These are phyloP conservation scores for Ptychadena robeensis DNA, from an alignment of 2,797 vertebrate species.

Conservation along the genomic window DNA sequence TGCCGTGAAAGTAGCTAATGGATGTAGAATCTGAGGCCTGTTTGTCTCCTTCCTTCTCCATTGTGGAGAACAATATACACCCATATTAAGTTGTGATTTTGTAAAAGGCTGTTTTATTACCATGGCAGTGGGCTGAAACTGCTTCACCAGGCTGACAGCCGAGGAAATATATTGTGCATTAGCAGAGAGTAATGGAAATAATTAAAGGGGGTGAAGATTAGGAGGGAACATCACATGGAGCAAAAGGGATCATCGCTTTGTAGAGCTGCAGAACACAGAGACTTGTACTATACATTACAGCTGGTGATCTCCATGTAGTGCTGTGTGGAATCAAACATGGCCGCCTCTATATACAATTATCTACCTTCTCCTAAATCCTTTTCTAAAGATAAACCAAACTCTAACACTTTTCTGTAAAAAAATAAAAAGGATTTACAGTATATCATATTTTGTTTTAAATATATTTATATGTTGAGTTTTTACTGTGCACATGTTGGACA, in stretches of 20 bases:
- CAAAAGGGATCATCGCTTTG: conserved; percentile 14
- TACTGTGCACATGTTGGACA: no score
- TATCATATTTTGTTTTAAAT: no score
- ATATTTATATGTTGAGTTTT: no score
- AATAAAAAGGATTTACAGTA: no score
- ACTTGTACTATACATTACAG: neutral
- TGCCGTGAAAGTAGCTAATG: conserved; percentile 34
- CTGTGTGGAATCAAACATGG: neutral
- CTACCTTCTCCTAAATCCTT: neutral
- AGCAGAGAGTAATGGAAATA: conserved; percentile 66
- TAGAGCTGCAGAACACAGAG: conserved; percentile 14
- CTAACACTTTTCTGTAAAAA: no score
- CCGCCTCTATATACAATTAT: neutral
- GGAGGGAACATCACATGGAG: conserved; percentile 33
- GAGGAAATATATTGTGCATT: conserved; percentile 61
- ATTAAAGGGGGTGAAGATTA: conserved; percentile 65
- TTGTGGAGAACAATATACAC: conserved; percentile 64
- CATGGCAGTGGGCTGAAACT: conserved; percentile 62
- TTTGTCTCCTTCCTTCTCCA: conserved; percentile 57
- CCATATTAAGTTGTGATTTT: conserved; percentile 63
- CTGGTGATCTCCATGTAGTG: neutral
- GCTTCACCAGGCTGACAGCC: conserved; percentile 64
- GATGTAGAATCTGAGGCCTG: conserved; percentile 37
- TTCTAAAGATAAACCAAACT: neutral
- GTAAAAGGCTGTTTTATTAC: conserved; percentile 61